These are phyloP conservation scores for Proctacanthus coquilletti DNA, from an alignment of 1,140 invertebrate species.

Conservation along the genomic window DNA sequence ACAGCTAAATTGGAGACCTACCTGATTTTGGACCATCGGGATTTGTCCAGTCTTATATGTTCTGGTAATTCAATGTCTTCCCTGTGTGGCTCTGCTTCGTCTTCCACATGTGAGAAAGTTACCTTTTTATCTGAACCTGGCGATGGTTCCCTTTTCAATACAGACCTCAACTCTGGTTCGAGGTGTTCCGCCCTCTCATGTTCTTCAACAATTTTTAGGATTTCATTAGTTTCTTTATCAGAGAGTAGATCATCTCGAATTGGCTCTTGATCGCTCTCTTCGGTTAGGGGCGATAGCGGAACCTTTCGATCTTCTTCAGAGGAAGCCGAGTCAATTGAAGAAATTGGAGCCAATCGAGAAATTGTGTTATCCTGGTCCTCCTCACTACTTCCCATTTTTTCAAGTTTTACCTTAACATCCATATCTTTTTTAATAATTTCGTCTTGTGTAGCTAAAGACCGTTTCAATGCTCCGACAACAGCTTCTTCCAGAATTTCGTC, in stretches of 20 bases:
- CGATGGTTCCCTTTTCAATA: constrained; percentile 23
- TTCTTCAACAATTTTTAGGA: constrained; percentile 2
- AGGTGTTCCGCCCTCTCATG: neutral
- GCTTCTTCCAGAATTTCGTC: constrained; percentile 15
- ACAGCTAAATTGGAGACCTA: too few relatives aligned
- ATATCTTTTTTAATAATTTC: constrained; percentile 16
- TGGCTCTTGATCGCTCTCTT: constrained; percentile 18
- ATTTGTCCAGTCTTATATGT: too few relatives aligned
- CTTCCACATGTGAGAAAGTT: constrained; percentile 28
- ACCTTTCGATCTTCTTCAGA: constrained; percentile 19
- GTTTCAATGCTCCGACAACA: constrained; percentile 15
- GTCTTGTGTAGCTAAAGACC: constrained; percentile 20
- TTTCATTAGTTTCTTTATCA: constrained; percentile 4
- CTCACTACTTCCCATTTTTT: constrained; percentile 29
- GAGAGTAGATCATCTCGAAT: too few relatives aligned
- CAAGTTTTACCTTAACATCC: constrained; percentile 16
- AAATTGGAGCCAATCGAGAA: constrained; percentile 17
- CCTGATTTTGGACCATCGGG: too few relatives aligned
- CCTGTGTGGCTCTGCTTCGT: constrained; percentile 26
- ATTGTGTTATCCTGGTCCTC: constrained; percentile 13
- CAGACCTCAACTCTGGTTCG: constrained; percentile 10
- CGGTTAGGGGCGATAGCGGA: constrained; percentile 17
- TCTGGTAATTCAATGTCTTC: constrained; percentile 25
- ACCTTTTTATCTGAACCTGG: constrained; percentile 26
- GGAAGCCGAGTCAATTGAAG: constrained; percentile 27